Evolutionary conservation across 92 coral and sea anemone species (phyloP).

Genomic region (Parazoanthus swiftii): DNA sequence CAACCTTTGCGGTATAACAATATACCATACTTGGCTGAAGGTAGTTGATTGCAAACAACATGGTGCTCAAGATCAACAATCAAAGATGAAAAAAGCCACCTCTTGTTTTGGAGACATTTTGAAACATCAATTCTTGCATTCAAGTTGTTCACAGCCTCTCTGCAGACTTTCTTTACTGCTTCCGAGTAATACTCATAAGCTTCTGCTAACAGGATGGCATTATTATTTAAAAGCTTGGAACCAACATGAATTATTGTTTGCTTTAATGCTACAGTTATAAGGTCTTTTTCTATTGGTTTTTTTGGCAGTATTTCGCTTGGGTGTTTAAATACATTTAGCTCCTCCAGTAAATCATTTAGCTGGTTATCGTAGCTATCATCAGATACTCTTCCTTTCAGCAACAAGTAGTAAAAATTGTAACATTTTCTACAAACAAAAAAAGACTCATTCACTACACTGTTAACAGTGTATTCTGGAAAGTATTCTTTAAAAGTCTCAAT

Average conservation of each 20-base stretch:
- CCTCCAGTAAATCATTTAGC: too few relatives aligned
- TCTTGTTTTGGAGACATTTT: slow-evolving; percentile 16
- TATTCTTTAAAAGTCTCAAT: too few relatives aligned
- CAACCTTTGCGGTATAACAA: slow-evolving; percentile 1
- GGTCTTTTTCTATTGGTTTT: too few relatives aligned
- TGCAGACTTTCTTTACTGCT: neutral
- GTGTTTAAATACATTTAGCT: too few relatives aligned
- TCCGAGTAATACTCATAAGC: slow-evolving; percentile 8
- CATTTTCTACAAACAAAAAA: too few relatives aligned
- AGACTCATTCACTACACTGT: too few relatives aligned
- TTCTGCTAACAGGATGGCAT: slow-evolving; percentile 15
- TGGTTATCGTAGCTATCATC: too few relatives aligned
- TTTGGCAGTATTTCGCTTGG: too few relatives aligned
- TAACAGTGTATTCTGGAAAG: too few relatives aligned
- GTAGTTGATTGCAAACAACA: slow-evolving; percentile 2
- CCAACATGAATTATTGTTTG: neutral
- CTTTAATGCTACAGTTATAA: too few relatives aligned
- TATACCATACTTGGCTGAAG: slow-evolving; percentile 6
- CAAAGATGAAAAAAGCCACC: slow-evolving; percentile 17
- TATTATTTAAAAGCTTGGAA: slow-evolving; percentile 5
- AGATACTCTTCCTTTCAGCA: too few relatives aligned
- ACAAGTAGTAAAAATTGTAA: too few relatives aligned
- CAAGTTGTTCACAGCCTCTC: neutral
- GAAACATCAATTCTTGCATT: neutral
- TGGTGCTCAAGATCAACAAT: slow-evolving; percentile 21